These are phyloP conservation scores for Aphidius gifuensis DNA, from an alignment of 1,140 invertebrate genomes.

Conservation along the genomic window DNA sequence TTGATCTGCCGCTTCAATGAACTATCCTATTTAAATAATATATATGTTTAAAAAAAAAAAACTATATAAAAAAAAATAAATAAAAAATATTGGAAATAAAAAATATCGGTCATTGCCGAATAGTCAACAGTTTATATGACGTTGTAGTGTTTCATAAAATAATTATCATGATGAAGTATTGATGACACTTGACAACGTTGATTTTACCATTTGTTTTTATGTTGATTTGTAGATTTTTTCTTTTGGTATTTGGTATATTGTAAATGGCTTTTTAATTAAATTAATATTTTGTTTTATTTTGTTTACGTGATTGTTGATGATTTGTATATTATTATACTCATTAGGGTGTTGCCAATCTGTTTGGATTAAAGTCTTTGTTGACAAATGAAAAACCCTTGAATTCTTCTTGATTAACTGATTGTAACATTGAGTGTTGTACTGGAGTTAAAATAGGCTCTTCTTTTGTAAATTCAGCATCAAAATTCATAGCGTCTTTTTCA, in stretches of 20 bases:
- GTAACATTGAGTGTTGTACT: slow-evolving; percentile 83
- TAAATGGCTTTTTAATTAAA: background rate
- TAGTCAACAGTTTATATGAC: too few species aligned
- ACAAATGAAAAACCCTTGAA: slow-evolving; percentile 97
- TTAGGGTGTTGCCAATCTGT: slow-evolving; percentile 57
- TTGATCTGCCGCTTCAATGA: background rate
- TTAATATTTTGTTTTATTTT: slow-evolving; percentile 4
- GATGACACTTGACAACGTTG: too few species aligned
- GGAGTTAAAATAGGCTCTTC: slow-evolving; percentile 96
- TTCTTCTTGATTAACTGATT: slow-evolving; percentile 96
- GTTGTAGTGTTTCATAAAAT: too few species aligned
- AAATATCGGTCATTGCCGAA: too few species aligned
- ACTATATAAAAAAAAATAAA: too few species aligned
- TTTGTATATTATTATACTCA: slow-evolving; percentile 19
- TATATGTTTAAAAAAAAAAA: too few species aligned
- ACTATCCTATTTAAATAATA: background rate
- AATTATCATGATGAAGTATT: too few species aligned
- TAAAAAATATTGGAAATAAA: too few species aligned
- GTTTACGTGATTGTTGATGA: slow-evolving; percentile 1
- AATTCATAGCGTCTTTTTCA: slow-evolving; percentile 96
- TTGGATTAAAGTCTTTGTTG: slow-evolving; percentile 87
- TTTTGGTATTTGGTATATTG: slow-evolving; percentile 1
- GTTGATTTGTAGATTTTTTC: background rate
- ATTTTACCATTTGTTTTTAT: too few species aligned
- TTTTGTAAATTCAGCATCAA: slow-evolving; percentile 98